A percentile compares a stretch with the other conserved stretches of the same genome.
phyloP scores from a whole-genome alignment of 2,113 vertebrate species.

The Lamprologus tigripictilis region DNA sequence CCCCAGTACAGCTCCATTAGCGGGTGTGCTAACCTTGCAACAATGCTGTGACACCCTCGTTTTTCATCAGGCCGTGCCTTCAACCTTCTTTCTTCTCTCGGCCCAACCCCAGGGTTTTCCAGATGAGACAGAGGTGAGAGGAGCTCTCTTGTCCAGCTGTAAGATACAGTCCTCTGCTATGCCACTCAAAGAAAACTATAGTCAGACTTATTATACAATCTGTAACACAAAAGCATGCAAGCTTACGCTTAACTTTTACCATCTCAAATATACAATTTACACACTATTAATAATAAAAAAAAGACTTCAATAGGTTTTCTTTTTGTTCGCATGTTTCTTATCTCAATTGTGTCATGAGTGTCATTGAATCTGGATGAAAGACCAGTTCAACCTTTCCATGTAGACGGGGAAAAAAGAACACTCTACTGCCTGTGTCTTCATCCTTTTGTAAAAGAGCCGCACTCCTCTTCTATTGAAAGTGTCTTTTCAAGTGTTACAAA shows the following conservation, averaged over 20 bases:
- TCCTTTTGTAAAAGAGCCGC: conserved; percentile 43
- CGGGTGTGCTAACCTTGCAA: conserved; percentile 88
- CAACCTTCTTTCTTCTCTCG: conserved; percentile 47
- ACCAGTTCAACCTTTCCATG: conserved; percentile 22
- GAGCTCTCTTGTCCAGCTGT: conserved; percentile 56
- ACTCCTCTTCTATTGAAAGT: conserved; percentile 25
- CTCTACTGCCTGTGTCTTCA: conserved; percentile 34
- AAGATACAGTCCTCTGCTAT: conserved; percentile 49
- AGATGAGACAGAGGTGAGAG: conserved; percentile 70
- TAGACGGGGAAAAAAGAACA: conserved; percentile 23
- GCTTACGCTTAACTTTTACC: background rate
- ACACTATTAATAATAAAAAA: background rate
- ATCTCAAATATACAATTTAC: background rate
- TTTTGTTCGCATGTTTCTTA: conserved; percentile 35
- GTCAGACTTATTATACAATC: background rate
- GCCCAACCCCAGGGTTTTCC: conserved; percentile 50
- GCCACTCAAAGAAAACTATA: conserved; percentile 11
- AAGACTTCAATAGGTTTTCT: background rate
- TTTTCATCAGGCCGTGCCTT: conserved; percentile 76
- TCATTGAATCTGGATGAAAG: conserved; percentile 49
- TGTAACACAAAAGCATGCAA: background rate
- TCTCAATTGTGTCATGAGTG: conserved; percentile 28
- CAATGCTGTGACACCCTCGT: conserved; percentile 80
- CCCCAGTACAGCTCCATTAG: conserved; percentile 76
- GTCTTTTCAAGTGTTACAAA: conserved; percentile 42